Evolutionary conservation across 2,888 invertebrate genomes (phyloP).

Genomic region (Timandra comae): DNA sequence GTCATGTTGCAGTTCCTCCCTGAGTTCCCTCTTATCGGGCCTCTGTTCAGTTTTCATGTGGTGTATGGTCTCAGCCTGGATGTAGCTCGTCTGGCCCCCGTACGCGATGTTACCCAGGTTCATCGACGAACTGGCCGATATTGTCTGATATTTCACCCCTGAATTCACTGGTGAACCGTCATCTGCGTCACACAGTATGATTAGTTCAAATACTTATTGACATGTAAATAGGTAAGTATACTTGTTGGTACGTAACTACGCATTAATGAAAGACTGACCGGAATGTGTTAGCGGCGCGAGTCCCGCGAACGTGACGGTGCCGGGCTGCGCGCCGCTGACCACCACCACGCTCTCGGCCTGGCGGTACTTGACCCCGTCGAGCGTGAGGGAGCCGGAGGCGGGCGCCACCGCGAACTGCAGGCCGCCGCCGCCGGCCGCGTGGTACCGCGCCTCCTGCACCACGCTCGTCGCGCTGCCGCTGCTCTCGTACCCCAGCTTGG

Average conservation of each 20-base stretch:
- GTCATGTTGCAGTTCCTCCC: slow-evolving; percentile 76
- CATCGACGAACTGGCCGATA: slow-evolving; percentile 66
- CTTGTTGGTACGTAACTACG: no score
- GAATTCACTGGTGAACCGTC: slow-evolving; percentile 49
- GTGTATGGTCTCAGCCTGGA: slow-evolving; percentile 48
- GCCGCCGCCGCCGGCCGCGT: slow-evolving; percentile 36
- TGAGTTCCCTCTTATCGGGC: slow-evolving; percentile 59
- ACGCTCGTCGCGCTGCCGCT: slow-evolving; percentile 42
- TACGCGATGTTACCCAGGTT: slow-evolving; percentile 64
- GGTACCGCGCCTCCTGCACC: slow-evolving; percentile 63
- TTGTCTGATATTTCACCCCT: slow-evolving; percentile 70
- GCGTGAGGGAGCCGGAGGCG: slow-evolving; percentile 32
- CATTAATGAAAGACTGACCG: slow-evolving; percentile 31
- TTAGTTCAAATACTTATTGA: slow-evolving; percentile 7
- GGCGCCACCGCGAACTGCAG: slow-evolving; percentile 60
- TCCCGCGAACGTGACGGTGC: slow-evolving; percentile 55
- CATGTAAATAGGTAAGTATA: no score
- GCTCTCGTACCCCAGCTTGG: slow-evolving; percentile 80
- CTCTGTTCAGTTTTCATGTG: slow-evolving; percentile 52
- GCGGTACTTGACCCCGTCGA: slow-evolving; percentile 79
- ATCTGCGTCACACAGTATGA: no score
- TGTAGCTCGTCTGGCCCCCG: slow-evolving; percentile 56
- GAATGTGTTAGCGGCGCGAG: slow-evolving; percentile 58
- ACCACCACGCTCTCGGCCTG: slow-evolving; percentile 72
- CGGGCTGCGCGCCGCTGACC: slow-evolving; percentile 71